Base-by-base conservation (phyloP, 2,888 invertebrate genomes). In the Muschampia plurimacula region DNA sequence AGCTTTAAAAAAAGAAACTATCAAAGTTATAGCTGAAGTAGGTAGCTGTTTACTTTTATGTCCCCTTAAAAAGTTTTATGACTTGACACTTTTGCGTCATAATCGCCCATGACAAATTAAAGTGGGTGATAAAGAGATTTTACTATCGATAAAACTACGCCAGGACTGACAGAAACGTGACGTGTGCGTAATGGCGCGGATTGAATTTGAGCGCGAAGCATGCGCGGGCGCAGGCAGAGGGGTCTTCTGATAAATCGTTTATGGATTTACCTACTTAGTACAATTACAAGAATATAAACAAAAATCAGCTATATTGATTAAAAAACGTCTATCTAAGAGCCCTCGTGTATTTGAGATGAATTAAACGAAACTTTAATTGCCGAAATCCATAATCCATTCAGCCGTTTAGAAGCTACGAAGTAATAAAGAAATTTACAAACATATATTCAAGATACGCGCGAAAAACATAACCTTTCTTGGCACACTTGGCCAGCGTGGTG, bases 101-200 rank as follows among this genome's bases (percentile, higher is more conserved):
- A 57, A 57, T 57, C 57, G 57, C 7, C 66, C 64, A 46, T 70
- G 55, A 57, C 64, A 15, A 64, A 63, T 41, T 57, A 12, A 41
- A 69, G 70, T 69, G 62, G 57, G 70, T 57, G 57, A 46, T 70
- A 70, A 70, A 65, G 32, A 46, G 32, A 46, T 65, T 67, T 67
- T 65, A 70, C 32, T 57, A 65, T 44, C 69, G 70, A 64, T 70
- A 65, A 62, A 65, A 65, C 70, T 60, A 44, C 41, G 10, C 55
- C 13, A 80, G 78, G 80, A 80, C 57, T 57, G 81, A 69, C 74
- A 65, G 62, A 72, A 62, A 86, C 91, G 91, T 91, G 91, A 84
- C 82, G 73, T 67, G 64, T 75, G 75, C 79, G 76, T 77, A 77
- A 80, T 79, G 79, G 79, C 74, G 77, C 69, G 87, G 91, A 89